Percentiles rank a stretch among this genome's conserved stretches.
phyloP scores from a whole-genome alignment of 1,140 invertebrate genomes.

The Dendroctonus ponderosae region DNA sequence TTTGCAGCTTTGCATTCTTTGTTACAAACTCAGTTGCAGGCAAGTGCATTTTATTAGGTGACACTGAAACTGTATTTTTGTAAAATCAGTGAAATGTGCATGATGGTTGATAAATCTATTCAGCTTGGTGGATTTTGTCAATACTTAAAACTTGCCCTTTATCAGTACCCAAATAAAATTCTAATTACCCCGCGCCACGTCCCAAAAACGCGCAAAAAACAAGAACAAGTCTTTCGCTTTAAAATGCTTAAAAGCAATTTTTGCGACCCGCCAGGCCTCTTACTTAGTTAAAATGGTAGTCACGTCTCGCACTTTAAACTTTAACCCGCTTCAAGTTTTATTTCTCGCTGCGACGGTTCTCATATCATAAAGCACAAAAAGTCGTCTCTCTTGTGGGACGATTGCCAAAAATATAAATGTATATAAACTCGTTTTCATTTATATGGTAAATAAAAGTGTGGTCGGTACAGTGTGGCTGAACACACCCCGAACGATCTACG shows the following conservation, averaged over 20 bases:
- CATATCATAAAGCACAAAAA: constrained; percentile 27
- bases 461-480: too few species aligned
- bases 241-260: constrained; percentile 21
- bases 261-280: constrained; percentile 8
- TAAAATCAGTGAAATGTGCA: too few species aligned
- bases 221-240: constrained; percentile 9
- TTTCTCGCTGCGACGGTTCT: constrained; percentile 26
- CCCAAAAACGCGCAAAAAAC: constrained; percentile 3
- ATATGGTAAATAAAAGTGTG: constrained; percentile 21
- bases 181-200: too few species aligned
- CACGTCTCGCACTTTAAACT: constrained; percentile 27
- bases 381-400: constrained; percentile 15
- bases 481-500: too few species aligned
- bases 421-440: constrained; percentile 23
- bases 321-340: constrained; percentile 30
- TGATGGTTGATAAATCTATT: too few species aligned
- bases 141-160: too few species aligned
- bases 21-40: too few species aligned
- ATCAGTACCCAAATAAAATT: too few species aligned
- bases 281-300: constrained; percentile 22
- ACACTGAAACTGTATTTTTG: too few species aligned
- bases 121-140: too few species aligned
- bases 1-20: too few species aligned
- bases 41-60: too few species aligned
- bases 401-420: constrained; percentile 27